Base-by-base conservation (phyloP, 2,888 invertebrate genomes). In the Calephelis perditalis region DNA sequence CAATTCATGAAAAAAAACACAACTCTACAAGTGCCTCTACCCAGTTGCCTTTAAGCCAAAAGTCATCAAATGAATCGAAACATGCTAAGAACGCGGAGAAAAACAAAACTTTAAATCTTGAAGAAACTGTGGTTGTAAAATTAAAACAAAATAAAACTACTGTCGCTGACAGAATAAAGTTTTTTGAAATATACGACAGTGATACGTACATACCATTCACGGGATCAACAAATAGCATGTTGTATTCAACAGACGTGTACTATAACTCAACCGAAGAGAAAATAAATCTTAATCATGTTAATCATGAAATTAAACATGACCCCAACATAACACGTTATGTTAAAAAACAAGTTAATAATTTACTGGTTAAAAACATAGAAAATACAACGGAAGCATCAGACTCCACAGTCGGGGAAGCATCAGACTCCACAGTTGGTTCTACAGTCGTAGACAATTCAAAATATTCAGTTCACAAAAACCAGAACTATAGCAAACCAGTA, bases 131-230 rank as follows among this genome's bases (percentile, higher is more conserved):
- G 2, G 0, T 5, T 10, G 52, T 10, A 35, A 11, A 2, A 52
- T 6, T 4, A 26, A 52, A 7, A 52, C 6, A 0, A 1, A 59
- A 43, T 37, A 55, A 52, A 7, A 64, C 68, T 7, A 69, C 66
- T 26, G 43, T 59, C 10, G 73, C 81, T 56, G 86, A 87, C 58
- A 85, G 74, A 76, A 79, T 88, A 11, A 87, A 79, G 62, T 88
- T 88, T 68, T 88, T 88, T 63, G 87, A 89, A 73, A 71, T 82
- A 10, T 85, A 88, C 65, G 87, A 88, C 60, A 77, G 72, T 54
- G 67, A 77, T 52, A 86, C 87, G 15, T 67, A 65, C 37, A 59
- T 54, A 45, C 57, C 65, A 11, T 57, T 35, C 10, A 10, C 35
- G 8, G 46, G 46, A 37, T 11, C 44, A 11, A 43, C 37, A 35